A percentile compares a stretch with the other conserved stretches of the same genome.
Evolutionary conservation across 2,888 invertebrate species (phyloP).

Genomic region (Adela reaumurella): DNA sequence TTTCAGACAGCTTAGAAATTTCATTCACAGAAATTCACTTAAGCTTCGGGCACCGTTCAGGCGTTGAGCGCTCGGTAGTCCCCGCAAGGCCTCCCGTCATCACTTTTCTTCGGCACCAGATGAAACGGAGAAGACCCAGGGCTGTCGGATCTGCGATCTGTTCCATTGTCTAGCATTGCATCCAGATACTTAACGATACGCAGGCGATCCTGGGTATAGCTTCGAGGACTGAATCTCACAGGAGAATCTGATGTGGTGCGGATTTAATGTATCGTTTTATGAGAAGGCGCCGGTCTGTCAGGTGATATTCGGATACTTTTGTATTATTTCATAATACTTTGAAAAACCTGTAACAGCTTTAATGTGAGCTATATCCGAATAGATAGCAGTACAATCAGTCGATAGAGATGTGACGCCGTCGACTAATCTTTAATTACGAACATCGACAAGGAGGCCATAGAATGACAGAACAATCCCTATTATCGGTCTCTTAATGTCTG

Average conservation of each 20-base stretch:
- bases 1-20: too few relatives aligned
- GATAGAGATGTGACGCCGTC: conserved; percentile 1
- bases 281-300: conserved; percentile 9
- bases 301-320: neutral
- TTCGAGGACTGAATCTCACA: conserved; percentile 7
- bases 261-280: conserved; percentile 11
- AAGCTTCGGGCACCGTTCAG: neutral
- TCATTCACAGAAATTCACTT: too few relatives aligned
- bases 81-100: conserved; percentile 17
- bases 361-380: neutral
- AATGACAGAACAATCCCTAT: conserved; percentile 17
- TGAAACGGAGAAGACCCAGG: conserved; percentile 17
- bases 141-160: conserved; percentile 9
- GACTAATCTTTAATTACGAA: conserved; percentile 10
- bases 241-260: conserved; percentile 14
- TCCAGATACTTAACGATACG: conserved; percentile 11
- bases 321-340: neutral
- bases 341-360: neutral
- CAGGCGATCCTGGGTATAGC: conserved; percentile 9
- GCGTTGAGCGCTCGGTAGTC: conserved; percentile 15
- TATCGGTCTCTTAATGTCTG: conserved; percentile 16
- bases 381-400: conserved; percentile 1
- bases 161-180: conserved; percentile 5
- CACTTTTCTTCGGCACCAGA: conserved; percentile 15
- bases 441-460: conserved; percentile 15